These are phyloP conservation scores for Chrysopilus asiliformis DNA, from an alignment of 2,888 invertebrate genomes.

Conservation along the genomic window DNA sequence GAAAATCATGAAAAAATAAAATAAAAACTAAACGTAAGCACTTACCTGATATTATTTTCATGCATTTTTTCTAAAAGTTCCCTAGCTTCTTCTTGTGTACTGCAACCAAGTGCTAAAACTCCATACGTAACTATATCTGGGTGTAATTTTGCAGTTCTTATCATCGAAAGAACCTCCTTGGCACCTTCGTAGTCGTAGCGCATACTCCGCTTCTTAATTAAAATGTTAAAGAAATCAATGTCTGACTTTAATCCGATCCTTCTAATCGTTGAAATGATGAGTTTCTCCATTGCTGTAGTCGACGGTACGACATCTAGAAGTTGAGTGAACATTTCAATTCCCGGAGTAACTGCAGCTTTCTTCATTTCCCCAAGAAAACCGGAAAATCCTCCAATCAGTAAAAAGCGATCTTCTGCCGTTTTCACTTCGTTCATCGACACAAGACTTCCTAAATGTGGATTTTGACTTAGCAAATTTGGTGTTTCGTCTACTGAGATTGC, in stretches of 20 bases:
- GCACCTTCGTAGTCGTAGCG: slow-evolving; percentile 56
- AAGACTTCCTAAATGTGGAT: slow-evolving; percentile 48
- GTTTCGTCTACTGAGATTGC: slow-evolving; percentile 26
- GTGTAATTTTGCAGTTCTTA: slow-evolving; percentile 42
- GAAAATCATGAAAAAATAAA: slow-evolving; percentile 11
- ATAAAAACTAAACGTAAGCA: slow-evolving; percentile 8
- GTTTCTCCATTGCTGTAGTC: slow-evolving; percentile 51
- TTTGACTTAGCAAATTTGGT: slow-evolving; percentile 52
- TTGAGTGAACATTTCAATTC: slow-evolving; percentile 66
- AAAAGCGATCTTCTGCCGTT: slow-evolving; percentile 50
- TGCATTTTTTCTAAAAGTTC: slow-evolving; percentile 59
- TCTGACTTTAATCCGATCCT: slow-evolving; percentile 50
- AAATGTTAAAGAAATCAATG: slow-evolving; percentile 70
- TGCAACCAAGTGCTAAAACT: slow-evolving; percentile 67
- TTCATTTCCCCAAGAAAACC: slow-evolving; percentile 68
- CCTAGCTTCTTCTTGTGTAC: slow-evolving; percentile 45
- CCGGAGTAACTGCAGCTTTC: slow-evolving; percentile 49
- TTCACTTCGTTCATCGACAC: slow-evolving; percentile 44
- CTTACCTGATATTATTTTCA: slow-evolving; percentile 47
- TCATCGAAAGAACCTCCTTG: slow-evolving; percentile 44
- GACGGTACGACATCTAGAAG: slow-evolving; percentile 59
- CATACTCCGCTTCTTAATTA: slow-evolving; percentile 67
- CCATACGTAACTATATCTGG: slow-evolving; percentile 79
- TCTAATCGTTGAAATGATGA: slow-evolving; percentile 49
- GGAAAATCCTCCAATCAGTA: slow-evolving; percentile 64